Base-by-base conservation (phyloP, 2,797 vertebrate species). In the Epinephelus awoara region DNA sequence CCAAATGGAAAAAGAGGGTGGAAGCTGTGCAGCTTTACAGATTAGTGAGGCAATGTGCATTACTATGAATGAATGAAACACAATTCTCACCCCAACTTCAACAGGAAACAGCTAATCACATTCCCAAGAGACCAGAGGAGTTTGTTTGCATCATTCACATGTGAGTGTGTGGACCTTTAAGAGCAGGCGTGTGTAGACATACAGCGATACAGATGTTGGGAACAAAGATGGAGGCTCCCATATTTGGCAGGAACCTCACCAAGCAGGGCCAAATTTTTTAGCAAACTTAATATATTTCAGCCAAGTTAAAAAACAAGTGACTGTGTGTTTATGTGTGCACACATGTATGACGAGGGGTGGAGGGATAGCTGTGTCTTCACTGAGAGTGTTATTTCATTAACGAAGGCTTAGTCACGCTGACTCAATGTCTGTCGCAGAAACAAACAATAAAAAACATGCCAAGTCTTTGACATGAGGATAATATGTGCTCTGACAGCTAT, bases 361-460 rank as follows among this genome's bases (percentile, higher is more conserved):
- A 9, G 11, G 29, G 57, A 69, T 14, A 18, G 44, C 23, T 34
- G 29, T 14, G 40, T 67, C 52, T 62, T 71, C 44, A 56, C 11
- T 52, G 42, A 67, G 62, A 72, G 15, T 27, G 67, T 29, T 34
- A 59, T 79, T 80, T 84, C 57, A 63, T 25, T 67, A 83, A 80
- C 51, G 18, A 34, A 8, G 51, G 54, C 44, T 88, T 68, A 86
- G 75, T 88, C 86, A 90, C 11, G 7, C 18, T 88, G 93, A 90
- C 72, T 90, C 89, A 91, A 72, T 44, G 62, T 77, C 77, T 85
- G 77, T 83, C 64, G 73, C 67, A 80, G 62, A 74, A 52, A 69
- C 56, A 83, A 80, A 78, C 52, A 73, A 73, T 29, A 46, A 29
- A 75, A 47, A 73, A 78, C 51, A 74, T 5, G 72, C 6, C 56